A percentile compares a stretch with the other conserved stretches of the same genome.
phyloP scores from a whole-genome alignment of 2,888 invertebrate species.

The Plebejus argus region DNA sequence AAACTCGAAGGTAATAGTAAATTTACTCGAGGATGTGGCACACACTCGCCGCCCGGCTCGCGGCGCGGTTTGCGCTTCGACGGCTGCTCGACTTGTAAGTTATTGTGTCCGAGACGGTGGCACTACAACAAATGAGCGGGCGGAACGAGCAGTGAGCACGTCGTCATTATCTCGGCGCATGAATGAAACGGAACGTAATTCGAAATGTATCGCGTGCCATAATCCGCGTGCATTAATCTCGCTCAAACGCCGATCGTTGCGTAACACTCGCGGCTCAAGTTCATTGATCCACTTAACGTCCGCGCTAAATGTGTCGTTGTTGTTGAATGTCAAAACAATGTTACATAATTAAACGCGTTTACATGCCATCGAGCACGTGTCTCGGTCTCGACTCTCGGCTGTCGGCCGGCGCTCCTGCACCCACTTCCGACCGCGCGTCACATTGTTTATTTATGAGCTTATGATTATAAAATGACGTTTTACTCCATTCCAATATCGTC shows the following conservation, averaged over 20 bases:
- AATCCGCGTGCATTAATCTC: constrained; percentile 80
- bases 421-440: constrained; percentile 68
- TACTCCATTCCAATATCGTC: constrained; percentile 74
- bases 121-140: constrained; percentile 58
- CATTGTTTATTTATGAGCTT: constrained; percentile 77
- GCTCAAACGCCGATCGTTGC: constrained; percentile 77
- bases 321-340: constrained; percentile 78
- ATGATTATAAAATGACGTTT: constrained; percentile 79
- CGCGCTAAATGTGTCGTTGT: constrained; percentile 79
- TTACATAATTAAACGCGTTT: constrained; percentile 72
- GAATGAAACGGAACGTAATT: constrained; percentile 80
- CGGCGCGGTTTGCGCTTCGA: background rate
- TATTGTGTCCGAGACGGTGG: background rate
- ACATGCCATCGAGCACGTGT: constrained; percentile 58
- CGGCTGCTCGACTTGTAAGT: background rate
- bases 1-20: constrained; percentile 75
- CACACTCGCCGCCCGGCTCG: constrained; percentile 44
- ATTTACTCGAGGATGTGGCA: constrained; percentile 53
- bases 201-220: constrained; percentile 80
- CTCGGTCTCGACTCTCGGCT: constrained; percentile 37
- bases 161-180: constrained; percentile 74
- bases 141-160: constrained; percentile 67
- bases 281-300: constrained; percentile 80
- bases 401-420: constrained; percentile 38
- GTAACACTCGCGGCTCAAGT: constrained; percentile 75